Conservation (phyloP, 2,113 vertebrate species). For the Gallinago paraguaiae region DNA sequence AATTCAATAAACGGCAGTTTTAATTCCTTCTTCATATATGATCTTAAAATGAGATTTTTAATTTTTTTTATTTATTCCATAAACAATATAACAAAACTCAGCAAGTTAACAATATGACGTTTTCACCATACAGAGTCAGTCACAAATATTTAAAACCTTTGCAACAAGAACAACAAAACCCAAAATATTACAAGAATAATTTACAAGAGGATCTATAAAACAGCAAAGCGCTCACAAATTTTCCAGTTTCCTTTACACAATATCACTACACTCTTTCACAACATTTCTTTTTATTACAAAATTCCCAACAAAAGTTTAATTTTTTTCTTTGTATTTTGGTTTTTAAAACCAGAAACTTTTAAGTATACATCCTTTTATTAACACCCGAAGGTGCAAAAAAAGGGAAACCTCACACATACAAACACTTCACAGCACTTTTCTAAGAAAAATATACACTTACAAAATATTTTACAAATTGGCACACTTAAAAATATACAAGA, state of each 20-base stretch:
- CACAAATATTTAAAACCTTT: conserved; percentile 99
- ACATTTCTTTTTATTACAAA: conserved; percentile 99
- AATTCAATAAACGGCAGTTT: conserved; percentile 61
- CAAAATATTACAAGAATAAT: conserved; percentile 99
- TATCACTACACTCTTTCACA: conserved; percentile 99
- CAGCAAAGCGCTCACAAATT: conserved; percentile 99
- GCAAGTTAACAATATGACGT: conserved; percentile 99
- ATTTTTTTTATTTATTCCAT: conserved; percentile 99
- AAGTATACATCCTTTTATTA: conserved; percentile 99
- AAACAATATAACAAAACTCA: conserved; percentile 99
- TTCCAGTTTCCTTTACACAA: conserved; percentile 97
- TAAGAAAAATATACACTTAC: conserved; percentile 99
- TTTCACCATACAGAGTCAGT: conserved; percentile 99
- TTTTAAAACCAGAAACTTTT: conserved; percentile 99
- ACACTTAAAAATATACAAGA: conserved; percentile 99
- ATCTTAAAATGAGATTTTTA: conserved; percentile 98
- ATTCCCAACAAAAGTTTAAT: conserved; percentile 98
- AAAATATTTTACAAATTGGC: conserved; percentile 99
- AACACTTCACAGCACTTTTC: conserved; percentile 99
- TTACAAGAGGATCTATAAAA: conserved; percentile 99
- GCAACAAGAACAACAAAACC: conserved; percentile 99
- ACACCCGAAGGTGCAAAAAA: conserved; percentile 95
- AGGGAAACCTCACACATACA: conserved; percentile 93
- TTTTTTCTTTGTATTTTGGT: conserved; percentile 99
- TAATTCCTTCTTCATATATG: conserved; percentile 85